phyloP scores from a whole-genome alignment of 53 echinoderm and acorn worm species.

The Echinarachnius parma region DNA sequence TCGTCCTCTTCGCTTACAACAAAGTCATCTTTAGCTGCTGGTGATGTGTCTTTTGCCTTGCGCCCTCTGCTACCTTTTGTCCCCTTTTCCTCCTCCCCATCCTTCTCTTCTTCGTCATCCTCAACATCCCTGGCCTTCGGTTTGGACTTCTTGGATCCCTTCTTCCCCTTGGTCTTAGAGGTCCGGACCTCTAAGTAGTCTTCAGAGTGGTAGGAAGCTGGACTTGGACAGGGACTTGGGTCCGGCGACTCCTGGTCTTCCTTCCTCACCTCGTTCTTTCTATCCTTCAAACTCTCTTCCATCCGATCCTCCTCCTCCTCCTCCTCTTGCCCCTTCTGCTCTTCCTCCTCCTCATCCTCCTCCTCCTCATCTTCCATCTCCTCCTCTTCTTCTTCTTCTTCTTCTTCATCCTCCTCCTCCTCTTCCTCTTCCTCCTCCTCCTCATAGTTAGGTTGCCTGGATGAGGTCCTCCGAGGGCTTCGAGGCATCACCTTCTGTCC shows the following conservation, averaged over 20 bases:
- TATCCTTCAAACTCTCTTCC: too few species aligned
- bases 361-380: neutral
- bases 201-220: slow-evolving; percentile 38
- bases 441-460: neutral
- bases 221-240: slow-evolving; percentile 30
- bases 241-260: neutral
- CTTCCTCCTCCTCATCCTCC: too few species aligned
- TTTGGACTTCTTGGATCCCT: slow-evolving; percentile 13
- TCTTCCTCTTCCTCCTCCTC: slow-evolving; percentile 2
- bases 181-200: slow-evolving; percentile 25
- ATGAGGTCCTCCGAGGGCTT: neutral
- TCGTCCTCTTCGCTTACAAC: too few species aligned
- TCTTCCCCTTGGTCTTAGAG: neutral
- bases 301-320: neutral
- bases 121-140: slow-evolving; percentile 15
- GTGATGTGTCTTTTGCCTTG: too few species aligned
- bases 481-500: neutral
- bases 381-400: slow-evolving; percentile 1
- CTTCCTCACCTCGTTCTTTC: too few species aligned
- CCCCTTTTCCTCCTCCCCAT: slow-evolving; percentile 18
- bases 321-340: too few species aligned
- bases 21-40: too few species aligned
- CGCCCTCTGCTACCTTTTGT: too few species aligned
- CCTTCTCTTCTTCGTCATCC: slow-evolving; percentile 26
- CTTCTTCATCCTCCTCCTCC: slow-evolving; percentile 9